These are phyloP conservation scores for Scaeva pyrastri DNA, from an alignment of 2,888 invertebrate genomes.

Conservation along the genomic window DNA sequence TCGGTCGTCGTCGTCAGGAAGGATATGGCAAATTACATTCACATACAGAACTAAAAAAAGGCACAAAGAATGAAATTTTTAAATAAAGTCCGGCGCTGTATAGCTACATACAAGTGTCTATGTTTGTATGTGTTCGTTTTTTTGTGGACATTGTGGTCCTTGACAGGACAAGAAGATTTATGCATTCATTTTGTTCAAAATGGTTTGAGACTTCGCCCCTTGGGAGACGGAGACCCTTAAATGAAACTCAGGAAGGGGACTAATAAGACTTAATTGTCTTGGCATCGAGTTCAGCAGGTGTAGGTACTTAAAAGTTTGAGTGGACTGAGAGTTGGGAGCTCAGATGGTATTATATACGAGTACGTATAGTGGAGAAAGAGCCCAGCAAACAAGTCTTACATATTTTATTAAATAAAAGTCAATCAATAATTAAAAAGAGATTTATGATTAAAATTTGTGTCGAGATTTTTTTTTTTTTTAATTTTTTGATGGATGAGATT, in stretches of 20 bases:
- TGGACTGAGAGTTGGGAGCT: not conserved
- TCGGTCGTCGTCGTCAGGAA: no score
- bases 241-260: no score
- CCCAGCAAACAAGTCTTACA: no score
- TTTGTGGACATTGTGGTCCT: slow-evolving; percentile 36
- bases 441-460: no score
- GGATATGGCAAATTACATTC: slow-evolving; percentile 65
- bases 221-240: not conserved
- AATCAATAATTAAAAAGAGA: no score
- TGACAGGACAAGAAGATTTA: slow-evolving; percentile 55
- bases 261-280: slow-evolving; percentile 9
- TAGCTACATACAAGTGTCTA: not conserved
- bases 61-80: slow-evolving; percentile 45
- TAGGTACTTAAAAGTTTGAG: not conserved
- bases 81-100: slow-evolving; percentile 34
- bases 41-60: slow-evolving; percentile 23
- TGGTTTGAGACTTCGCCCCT: not conserved
- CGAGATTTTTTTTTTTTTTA: no score
- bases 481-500: no score
- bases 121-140: not conserved
- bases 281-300: not conserved
- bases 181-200: slow-evolving; percentile 49
- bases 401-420: no score
- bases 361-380: no score
- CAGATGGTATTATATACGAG: no score